Percentiles rank a stretch among this genome's conserved stretches.
These are phyloP conservation scores for Barbus barbus DNA, from an alignment of 2,113 vertebrate species.

Conservation along the genomic window DNA sequence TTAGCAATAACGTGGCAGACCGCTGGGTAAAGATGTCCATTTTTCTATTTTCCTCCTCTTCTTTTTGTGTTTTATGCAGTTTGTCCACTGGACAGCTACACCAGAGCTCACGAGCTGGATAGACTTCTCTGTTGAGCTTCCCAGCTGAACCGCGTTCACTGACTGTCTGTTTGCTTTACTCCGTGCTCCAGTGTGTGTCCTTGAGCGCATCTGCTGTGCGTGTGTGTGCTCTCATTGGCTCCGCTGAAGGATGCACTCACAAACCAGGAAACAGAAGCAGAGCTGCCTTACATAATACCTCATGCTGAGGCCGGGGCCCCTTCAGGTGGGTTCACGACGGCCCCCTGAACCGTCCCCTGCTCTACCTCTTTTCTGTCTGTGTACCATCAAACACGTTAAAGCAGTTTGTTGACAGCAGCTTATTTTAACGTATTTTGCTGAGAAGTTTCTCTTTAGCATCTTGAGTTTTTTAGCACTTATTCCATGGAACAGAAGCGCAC, in stretches of 20 bases:
- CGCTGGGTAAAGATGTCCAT: neutral
- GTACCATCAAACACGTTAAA: neutral
- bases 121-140: too few species aligned
- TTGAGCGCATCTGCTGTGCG: neutral
- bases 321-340: neutral
- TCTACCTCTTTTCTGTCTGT: neutral
- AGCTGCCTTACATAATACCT: constrained; percentile 46
- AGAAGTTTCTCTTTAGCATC: neutral
- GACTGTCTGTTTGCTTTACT: too few species aligned
- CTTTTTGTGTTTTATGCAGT: neutral
- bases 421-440: neutral
- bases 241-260: neutral
- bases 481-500: neutral
- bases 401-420: neutral
- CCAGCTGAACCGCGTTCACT: too few species aligned
- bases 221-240: neutral
- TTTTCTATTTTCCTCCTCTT: neutral
- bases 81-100: neutral
- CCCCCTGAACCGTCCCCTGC: neutral
- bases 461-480: neutral
- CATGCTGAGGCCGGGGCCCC: constrained; percentile 40
- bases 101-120: neutral
- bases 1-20: neutral
- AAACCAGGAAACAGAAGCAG: constrained; percentile 51
- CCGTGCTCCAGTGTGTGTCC: neutral